Conservation (phyloP, 2,113 vertebrate genomes). For the Tursiops truncatus region DNA sequence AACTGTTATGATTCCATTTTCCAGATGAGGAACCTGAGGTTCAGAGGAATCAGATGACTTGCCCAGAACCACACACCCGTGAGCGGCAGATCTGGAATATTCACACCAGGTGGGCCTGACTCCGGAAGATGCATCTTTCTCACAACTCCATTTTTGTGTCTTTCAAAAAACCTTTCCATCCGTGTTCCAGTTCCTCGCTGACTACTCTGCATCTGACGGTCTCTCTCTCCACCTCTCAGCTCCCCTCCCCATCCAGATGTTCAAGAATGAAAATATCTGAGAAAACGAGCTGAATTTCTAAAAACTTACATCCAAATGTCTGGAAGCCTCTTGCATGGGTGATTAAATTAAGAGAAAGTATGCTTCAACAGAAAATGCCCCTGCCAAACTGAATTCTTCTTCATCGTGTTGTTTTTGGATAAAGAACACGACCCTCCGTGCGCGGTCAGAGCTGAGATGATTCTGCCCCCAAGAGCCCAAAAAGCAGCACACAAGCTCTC, state of each 20-base stretch:
- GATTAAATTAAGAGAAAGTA: slow-evolving; percentile 65
- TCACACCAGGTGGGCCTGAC: not conserved
- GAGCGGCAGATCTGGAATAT: not conserved
- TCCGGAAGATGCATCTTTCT: not conserved
- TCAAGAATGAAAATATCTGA: slow-evolving; percentile 43
- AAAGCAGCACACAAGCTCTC: not conserved
- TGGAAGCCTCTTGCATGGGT: slow-evolving; percentile 32
- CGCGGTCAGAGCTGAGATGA: not conserved
- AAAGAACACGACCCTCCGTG: not conserved
- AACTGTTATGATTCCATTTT: not conserved
- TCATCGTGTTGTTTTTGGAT: slow-evolving; percentile 52
- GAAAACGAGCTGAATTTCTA: slow-evolving; percentile 47
- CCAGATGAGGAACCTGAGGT: not conserved
- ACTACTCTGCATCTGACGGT: not conserved
- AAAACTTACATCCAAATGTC: not conserved
- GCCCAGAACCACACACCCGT: too few species aligned
- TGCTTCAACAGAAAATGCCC: slow-evolving; percentile 60
- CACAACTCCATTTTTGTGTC: not conserved
- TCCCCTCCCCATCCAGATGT: not conserved
- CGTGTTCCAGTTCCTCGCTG: not conserved
- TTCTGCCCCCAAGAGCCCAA: not conserved
- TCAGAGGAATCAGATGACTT: too few species aligned
- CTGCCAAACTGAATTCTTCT: slow-evolving; percentile 27
- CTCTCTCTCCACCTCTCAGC: not conserved
- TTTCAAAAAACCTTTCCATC: not conserved